Base-by-base conservation (phyloP, 2,797 vertebrate genomes). In the Balearica regulorum region DNA sequence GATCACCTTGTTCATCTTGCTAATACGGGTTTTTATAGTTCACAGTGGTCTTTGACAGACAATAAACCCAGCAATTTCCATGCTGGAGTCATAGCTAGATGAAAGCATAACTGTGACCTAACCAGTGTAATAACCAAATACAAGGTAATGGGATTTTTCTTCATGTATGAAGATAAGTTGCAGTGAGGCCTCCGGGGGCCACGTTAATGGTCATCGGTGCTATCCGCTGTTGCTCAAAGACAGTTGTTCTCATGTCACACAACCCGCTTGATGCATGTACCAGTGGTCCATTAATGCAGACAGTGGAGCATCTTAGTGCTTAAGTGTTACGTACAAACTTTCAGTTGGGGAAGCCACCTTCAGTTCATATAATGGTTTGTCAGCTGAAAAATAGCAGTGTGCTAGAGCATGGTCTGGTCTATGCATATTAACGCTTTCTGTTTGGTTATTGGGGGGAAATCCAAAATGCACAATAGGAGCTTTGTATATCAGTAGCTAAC, bases 241-340 rank as follows among this genome's bases (percentile, higher is more conserved):
- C 88, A 87, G 57, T 85, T 94, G 58, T 95, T 93, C 64, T 88
- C 5, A 4, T 96, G 95, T 94, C 96, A 81, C 96, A 91, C 93
- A 93, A 37, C 24, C 96, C 22, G 10, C 75, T 55, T 21, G 75
- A 76, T 9, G 9, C 37, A 0, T 87, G 95, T 95, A 5, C 78
- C 64, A 6, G 71, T 9, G 64, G 61, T 86, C 90, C 93, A 88
- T 94, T 96, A 94, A 11, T n/a, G 80, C 80, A 90, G 87, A 37
- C 58, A 54, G 75, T 22, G 76, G 60, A 65, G 94, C 25, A 87
- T 82, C 87, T 81, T 80, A 14, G 6, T 76, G 48, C 94, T 68
- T 8, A 19, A 93, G 89, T 71, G 76, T 65, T 89, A 62, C 78
- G 16, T 48, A 4, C 78, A 51, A 10, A 31, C 91, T 94, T 97